Evolutionary conservation across 2,797 vertebrate genomes (phyloP).

Genomic region (Miichthys miiuy): DNA sequence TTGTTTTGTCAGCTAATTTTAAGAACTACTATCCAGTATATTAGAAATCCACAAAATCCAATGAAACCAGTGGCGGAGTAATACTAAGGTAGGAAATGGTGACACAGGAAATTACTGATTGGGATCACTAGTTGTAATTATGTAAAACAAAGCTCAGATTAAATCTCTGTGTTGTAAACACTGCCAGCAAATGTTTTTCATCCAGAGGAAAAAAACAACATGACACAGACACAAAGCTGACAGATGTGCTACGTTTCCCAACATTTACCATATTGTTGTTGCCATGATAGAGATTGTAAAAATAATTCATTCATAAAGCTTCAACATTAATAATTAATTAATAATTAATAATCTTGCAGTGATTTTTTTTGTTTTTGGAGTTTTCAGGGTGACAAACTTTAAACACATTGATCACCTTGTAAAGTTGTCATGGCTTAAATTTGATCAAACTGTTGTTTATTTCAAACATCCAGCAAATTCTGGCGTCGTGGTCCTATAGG

Average conservation of each 20-base stretch:
- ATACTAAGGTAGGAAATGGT: neutral
- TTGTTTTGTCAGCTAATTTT: neutral
- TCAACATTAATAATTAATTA: too few species aligned
- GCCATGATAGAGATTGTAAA: neutral
- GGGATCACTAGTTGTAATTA: conserved; percentile 41
- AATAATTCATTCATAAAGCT: neutral
- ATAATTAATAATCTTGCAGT: neutral
- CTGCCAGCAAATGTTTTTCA: conserved; percentile 19
- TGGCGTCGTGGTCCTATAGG: too few species aligned
- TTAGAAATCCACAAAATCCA: conserved; percentile 2
- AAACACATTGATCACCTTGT: neutral
- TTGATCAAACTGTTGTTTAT: too few species aligned
- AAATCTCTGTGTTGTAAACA: conserved; percentile 15
- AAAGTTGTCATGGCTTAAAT: too few species aligned
- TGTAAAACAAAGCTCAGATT: conserved; percentile 45
- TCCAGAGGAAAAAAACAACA: conserved; percentile 29
- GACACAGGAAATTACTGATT: conserved; percentile 54
- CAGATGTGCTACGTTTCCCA: neutral
- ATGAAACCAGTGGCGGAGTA: neutral
- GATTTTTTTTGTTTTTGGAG: neutral
- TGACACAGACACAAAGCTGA: conserved; percentile 13
- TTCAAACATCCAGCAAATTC: too few species aligned
- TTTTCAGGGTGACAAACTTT: neutral
- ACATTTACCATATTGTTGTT: neutral
- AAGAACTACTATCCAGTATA: neutral